Evolutionary conservation across 37 sponge, comb jelly and placozoan species (phyloP), one percentile per base, ranked within the genome.

Genomic region (Halisarca cf. caerulea): DNA sequence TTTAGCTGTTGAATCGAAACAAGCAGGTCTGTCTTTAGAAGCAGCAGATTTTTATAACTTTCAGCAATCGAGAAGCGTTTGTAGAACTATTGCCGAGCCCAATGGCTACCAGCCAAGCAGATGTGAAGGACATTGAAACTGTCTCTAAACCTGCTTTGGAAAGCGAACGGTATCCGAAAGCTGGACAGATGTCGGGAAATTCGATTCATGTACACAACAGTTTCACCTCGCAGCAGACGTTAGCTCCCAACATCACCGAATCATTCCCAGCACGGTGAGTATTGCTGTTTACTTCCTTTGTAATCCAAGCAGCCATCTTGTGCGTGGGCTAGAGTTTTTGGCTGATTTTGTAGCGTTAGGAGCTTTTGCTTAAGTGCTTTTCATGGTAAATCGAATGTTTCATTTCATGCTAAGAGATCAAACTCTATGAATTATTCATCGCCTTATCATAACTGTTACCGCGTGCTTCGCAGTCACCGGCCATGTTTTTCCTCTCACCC

Each of bases 381-480:
- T n/a, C 60, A 2, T 59, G 25, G n/a, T n/a, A n/a, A n/a, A n/a
- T n/a, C n/a, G n/a, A n/a, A n/a, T n/a, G n/a, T n/a, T n/a, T n/a
- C n/a, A n/a, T n/a, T n/a, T n/a, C n/a, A n/a, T n/a, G n/a, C n/a
- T n/a, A n/a, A n/a, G n/a, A n/a, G n/a, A n/a, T n/a, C n/a, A n/a
- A n/a, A n/a, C n/a, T n/a, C 4, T 30, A 68, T 68, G 69, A 68
- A 68, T 68, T 68, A 68, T 68, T 68, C 69, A 68, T 68, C 33
- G 15, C 4, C 2, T 68, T 27, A 27, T 30, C 30, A 18, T 3
- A 8, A 30, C 51, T 47, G 51, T 47, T 6, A 11, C 11, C 9
- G 11, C 6, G 51, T 47, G 51, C 51, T 47, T 14, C 51, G 51
- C 51, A 47, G 51, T 14, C 6, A 47, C 11, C 51, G 51, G 51